Conservation (phyloP, 1,140 invertebrate species). For the Arion vulgaris region DNA sequence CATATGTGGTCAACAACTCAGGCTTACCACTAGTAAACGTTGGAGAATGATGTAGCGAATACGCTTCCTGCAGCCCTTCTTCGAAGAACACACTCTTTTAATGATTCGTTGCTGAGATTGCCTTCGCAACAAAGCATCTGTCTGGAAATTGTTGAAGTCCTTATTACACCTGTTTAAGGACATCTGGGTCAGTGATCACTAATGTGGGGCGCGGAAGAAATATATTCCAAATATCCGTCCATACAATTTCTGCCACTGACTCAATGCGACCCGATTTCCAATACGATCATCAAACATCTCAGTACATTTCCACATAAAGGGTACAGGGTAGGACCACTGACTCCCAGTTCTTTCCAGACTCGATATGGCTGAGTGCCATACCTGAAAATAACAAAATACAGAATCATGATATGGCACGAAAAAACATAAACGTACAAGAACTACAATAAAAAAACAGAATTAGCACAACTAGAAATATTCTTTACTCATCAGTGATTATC, state of each 20-base stretch:
- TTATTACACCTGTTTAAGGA: background rate
- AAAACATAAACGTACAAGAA: no score
- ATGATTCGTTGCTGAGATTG: no score
- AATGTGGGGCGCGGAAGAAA: background rate
- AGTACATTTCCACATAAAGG: background rate
- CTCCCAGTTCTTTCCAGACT: background rate
- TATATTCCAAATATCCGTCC: background rate
- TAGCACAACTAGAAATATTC: no score
- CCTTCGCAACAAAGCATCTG: background rate
- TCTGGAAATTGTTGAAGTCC: conserved; percentile 5
- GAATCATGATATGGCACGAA: no score
- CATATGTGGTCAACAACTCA: no score
- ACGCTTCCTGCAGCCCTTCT: no score
- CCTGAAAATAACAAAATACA: no score
- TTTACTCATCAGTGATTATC: no score
- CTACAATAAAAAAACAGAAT: no score
- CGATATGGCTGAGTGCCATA: background rate
- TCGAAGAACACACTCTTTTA: no score
- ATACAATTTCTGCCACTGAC: background rate
- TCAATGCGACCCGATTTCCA: background rate
- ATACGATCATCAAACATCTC: background rate
- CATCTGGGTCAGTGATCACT: background rate
- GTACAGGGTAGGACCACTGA: background rate
- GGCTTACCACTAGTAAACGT: no score
- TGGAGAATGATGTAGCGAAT: no score